Evolutionary conservation across 2,113 vertebrate genomes (phyloP).

Genomic region (Pollachius pollachius): DNA sequence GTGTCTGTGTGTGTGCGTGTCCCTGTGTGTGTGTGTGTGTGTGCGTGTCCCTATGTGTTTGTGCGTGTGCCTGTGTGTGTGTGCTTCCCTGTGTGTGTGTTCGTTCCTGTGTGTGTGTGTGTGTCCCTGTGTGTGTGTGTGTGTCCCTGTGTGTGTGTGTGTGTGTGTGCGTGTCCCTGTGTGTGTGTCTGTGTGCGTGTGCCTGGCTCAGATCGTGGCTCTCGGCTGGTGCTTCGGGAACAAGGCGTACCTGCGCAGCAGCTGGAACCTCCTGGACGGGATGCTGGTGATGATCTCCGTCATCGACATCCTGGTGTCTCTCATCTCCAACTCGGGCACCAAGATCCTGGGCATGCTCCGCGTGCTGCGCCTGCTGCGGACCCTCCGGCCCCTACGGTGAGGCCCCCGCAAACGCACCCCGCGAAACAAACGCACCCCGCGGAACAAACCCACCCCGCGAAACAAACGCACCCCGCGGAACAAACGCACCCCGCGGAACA

Average conservation of each 20-base stretch:
- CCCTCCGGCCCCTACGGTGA: slow-evolving; percentile 89
- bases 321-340: slow-evolving; percentile 91
- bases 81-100: no score
- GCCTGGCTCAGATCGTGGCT: slow-evolving; percentile 83
- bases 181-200: not conserved
- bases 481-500: no score
- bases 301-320: slow-evolving; percentile 92
- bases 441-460: no score
- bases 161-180: not conserved
- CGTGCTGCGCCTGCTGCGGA: slow-evolving; percentile 90
- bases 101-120: no score
- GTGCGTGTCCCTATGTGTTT: no score
- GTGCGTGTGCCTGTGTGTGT: no score
- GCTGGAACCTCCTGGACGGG: slow-evolving; percentile 96
- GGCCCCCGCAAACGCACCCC: not conserved
- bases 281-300: slow-evolving; percentile 94
- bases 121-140: no score
- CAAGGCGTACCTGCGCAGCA: slow-evolving; percentile 92
- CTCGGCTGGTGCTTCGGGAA: slow-evolving; percentile 91
- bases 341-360: slow-evolving; percentile 96
- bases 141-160: no score
- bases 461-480: no score
- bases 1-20: no score
- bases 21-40: no score
- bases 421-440: no score